Percentiles rank a stretch among this genome's conserved stretches.
phyloP scores from a whole-genome alignment of 1,140 invertebrate genomes.

The Archegozetes longisetosus region DNA sequence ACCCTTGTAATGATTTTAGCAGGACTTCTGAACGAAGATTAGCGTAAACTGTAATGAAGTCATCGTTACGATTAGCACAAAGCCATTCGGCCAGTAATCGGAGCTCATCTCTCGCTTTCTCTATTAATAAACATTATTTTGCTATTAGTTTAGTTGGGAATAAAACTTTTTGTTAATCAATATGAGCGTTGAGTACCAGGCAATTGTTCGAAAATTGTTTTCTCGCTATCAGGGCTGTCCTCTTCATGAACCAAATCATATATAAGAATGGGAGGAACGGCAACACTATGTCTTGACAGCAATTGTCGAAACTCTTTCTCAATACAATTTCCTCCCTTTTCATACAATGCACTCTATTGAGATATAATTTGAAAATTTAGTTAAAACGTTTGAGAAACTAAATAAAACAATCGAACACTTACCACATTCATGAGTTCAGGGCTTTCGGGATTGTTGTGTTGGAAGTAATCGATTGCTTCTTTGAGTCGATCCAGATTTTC shows the following conservation, averaged over 20 bases:
- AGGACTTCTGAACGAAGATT: constrained; percentile 56
- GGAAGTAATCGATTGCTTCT: constrained; percentile 76
- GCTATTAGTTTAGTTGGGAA: not conserved
- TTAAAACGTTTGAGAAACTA: not conserved
- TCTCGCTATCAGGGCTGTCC: not conserved
- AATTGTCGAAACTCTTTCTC: constrained; percentile 74
- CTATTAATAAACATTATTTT: not conserved
- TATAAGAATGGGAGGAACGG: constrained; percentile 55
- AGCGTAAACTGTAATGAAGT: constrained; percentile 64
- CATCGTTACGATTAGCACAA: constrained; percentile 53
- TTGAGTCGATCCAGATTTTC: constrained; percentile 66
- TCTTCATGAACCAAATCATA: constrained; percentile 50
- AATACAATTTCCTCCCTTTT: constrained; percentile 52
- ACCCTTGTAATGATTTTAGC: constrained; percentile 47
- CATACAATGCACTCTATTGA: constrained; percentile 51
- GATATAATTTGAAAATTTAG: constrained; percentile 25
- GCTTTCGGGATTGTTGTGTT: constrained; percentile 79
- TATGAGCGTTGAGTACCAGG: constrained; percentile 28
- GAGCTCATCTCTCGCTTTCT: constrained; percentile 27
- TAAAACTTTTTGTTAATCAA: not conserved
- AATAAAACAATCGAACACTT: constrained; percentile 20
- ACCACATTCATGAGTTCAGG: constrained; percentile 85
- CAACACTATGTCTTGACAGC: constrained; percentile 65
- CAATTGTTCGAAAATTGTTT: constrained; percentile 24
- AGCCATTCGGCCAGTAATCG: constrained; percentile 66